Base-by-base conservation (phyloP, 1,140 invertebrate species). In the Heliconius himera region DNA sequence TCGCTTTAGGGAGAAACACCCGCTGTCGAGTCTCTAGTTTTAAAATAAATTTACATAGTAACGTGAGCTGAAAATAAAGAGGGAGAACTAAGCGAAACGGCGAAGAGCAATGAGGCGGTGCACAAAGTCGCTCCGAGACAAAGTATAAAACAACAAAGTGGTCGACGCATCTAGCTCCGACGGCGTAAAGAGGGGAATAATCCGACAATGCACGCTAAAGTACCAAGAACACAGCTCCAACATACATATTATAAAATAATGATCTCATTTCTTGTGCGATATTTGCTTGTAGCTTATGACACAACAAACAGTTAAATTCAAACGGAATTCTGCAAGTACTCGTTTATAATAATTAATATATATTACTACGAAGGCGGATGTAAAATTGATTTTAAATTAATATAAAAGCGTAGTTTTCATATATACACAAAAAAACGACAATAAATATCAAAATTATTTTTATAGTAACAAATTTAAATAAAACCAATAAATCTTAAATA, bases 141-240 rank as follows among this genome's bases (percentile, higher is more conserved):
- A 87, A 90, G 89, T 90, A 91, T 94, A 93, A 93, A 93, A 94
- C 92, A 93, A 93, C 93, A 93, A 94, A 94, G 91, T 92, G 89
- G 90, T 93, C 86, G 90, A 88, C 88, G 90, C 88, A 92, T 91
- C 87, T 87, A 89, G 86, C 87, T 86, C 87, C 87, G 83, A 85
- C 84, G 82, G 86, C 87, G 88, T 90, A 88, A 92, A 91, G 88
- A 88, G 89, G 89, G 86, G 81, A 89, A 93, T 94, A 93, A 93
- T 94, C 88, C 89, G 82, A 85, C 87, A 87, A 88, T 84, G 80
- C 87, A 87, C 87, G 85, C 84, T 88, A 83, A 89, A 91, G 84
- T 85, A 86, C 89, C 85, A 84, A 81, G 84, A 90, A 88, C 89
- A 88, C 80, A 88, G 87, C 88, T 92, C 90, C 88, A 91, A 86